Evolutionary conservation across 2,113 vertebrate genomes (phyloP).

Genomic region (Donacobius atricapilla): DNA sequence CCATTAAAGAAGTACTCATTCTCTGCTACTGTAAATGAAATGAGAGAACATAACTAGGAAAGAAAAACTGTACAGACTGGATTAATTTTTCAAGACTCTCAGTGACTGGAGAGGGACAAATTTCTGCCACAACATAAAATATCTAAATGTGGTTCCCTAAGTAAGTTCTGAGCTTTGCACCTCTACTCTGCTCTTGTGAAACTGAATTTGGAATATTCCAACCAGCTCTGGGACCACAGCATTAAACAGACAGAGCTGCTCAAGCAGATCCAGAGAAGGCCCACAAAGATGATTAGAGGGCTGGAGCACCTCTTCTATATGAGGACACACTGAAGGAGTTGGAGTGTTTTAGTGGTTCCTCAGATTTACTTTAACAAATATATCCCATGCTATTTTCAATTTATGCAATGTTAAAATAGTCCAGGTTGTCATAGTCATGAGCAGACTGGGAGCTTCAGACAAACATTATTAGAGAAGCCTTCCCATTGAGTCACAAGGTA

Average conservation of each 20-base stretch:
- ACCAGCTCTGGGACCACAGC: background rate
- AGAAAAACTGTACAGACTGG: background rate
- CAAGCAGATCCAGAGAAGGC: background rate
- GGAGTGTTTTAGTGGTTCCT: background rate
- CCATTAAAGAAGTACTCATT: background rate
- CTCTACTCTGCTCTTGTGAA: background rate
- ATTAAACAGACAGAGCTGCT: background rate
- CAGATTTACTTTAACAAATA: background rate
- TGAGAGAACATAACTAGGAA: background rate
- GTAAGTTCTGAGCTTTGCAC: background rate
- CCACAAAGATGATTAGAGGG: background rate
- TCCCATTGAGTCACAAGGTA: background rate
- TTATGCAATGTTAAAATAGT: background rate
- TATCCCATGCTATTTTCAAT: background rate
- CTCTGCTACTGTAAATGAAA: background rate
- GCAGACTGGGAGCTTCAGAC: background rate
- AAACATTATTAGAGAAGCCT: background rate
- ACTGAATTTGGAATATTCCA: background rate
- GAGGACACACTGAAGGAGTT: background rate
- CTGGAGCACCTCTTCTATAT: background rate
- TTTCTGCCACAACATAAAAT: background rate
- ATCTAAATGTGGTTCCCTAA: background rate
- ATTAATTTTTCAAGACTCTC: background rate
- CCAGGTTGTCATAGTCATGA: background rate
- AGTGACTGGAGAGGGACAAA: background rate